Evolutionary conservation across 2,888 invertebrate species (phyloP), one percentile per base, ranked within the genome.

Genomic region (Lepidocyrtoides sp.): DNA sequence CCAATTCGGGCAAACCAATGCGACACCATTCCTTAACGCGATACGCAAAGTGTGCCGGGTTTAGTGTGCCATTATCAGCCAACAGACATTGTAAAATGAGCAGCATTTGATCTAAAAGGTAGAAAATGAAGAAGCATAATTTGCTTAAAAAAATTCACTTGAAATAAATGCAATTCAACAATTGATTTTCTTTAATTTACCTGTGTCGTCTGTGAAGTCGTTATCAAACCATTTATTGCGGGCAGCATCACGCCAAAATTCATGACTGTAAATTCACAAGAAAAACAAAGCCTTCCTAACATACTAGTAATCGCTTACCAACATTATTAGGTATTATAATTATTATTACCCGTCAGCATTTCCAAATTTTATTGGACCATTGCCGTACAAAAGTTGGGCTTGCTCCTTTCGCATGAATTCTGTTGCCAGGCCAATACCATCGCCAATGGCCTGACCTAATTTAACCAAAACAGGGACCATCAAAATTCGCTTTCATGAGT

Each of bases 151-250:
- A n/a, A n/a, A n/a, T n/a, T n/a, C n/a, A n/a, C n/a, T n/a, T n/a
- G n/a, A n/a, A n/a, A n/a, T n/a, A n/a, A n/a, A n/a, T n/a, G n/a
- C n/a, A n/a, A n/a, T n/a, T n/a, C 10, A 44, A 44, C 14, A 44
- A 44, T n/a, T n/a, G n/a, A n/a, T 41, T 8, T 41, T 3, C 41
- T 41, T 41, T 41, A 7, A 41, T 10, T 23, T 84, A 91, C 92
- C 92, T 20, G 92, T 92, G 54, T 92, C 92, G 77, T 92, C 92
- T 0, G 92, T 92, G 41, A 92, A 92, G 36, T 92, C 92, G 85
- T 89, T 92, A 36, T 91, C 91, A 81, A 66, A 69, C 92, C 93
- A 93, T 0, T 86, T 17, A 17, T 29, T 57, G 2, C 92, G 86
- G 44, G 48, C 72, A 1, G 54, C 41, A 84, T 92, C 91, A 63